Evolutionary conservation across 2,888 invertebrate species (phyloP).

Genomic region (Eupithecia centaureata): DNA sequence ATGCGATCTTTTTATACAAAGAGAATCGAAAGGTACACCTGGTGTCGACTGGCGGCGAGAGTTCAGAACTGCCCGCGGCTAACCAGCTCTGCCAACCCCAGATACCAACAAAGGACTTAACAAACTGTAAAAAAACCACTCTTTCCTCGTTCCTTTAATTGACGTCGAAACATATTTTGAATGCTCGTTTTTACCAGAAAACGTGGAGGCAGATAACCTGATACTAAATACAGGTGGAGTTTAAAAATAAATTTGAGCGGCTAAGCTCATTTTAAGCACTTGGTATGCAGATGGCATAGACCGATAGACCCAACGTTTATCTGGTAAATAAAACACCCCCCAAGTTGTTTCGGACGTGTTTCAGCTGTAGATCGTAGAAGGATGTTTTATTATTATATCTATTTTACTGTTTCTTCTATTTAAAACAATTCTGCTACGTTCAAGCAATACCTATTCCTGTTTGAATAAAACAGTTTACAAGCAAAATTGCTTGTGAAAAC

Average conservation of each 20-base stretch:
- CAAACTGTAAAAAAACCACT: conserved; percentile 42
- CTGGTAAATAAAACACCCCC: conserved; percentile 15
- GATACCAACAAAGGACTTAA: conserved; percentile 47
- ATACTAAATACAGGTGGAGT: conserved; percentile 13
- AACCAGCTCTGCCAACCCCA: conserved; percentile 17
- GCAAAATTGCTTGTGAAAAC: conserved; percentile 5
- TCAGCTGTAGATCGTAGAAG: background rate
- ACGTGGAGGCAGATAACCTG: conserved; percentile 7
- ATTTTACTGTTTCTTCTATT: background rate
- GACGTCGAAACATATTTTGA: conserved; percentile 33
- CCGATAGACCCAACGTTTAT: conserved; percentile 13
- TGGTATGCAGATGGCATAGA: conserved; percentile 11
- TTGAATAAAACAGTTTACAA: conserved; percentile 7
- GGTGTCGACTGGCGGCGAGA: conserved; percentile 44
- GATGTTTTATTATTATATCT: conserved; percentile 4
- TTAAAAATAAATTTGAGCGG: conserved; percentile 16
- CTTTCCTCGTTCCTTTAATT: conserved; percentile 46
- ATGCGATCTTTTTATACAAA: conserved; percentile 47
- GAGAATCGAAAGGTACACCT: conserved; percentile 61
- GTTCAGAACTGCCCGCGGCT: conserved; percentile 28
- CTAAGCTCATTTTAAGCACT: conserved; percentile 12
- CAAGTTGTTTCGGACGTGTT: conserved; percentile 13
- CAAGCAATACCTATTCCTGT: background rate
- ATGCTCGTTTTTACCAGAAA: background rate
- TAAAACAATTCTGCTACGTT: conserved; percentile 3